Base-by-base conservation (phyloP, 2,888 invertebrate genomes). In the Drosophila cognata region DNA sequence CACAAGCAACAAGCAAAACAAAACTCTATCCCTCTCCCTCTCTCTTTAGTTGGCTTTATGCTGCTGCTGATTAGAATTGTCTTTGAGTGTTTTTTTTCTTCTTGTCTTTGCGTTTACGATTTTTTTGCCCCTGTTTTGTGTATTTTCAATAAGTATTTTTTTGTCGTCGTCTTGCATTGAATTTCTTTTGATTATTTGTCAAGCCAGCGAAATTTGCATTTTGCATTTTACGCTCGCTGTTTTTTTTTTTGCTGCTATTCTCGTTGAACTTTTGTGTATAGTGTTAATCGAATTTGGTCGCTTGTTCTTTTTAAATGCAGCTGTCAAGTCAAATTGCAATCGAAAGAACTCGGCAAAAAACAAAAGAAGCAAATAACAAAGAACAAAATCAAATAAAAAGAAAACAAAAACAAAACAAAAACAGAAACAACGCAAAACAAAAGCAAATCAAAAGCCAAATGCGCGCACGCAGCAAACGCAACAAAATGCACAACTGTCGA, bases 401-500 rank as follows among this genome's bases (percentile, higher is more conserved):
- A 29, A 64, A 56, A 35, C 13, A 41, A 53, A 36, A 62, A 11
- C 7, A 56, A 38, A 55, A 43, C 10, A 31, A 58, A 73, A 70
- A 10, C 35, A 55, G 50, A 36, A 61, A 11, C 7, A 57, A 29
- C 55, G 51, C 11, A 29, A 61, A 72, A 18, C 10, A 52, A 57
- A n/a, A 53, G 41, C 48, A 67, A 78, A 82, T 62, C 67, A 71
- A 77, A 80, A 76, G 78, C 82, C 84, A 88, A 90, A 88, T 88
- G 87, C 76, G 81, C 74, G 71, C 76, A 74, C 86, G 89, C 74
- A 88, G 71, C 58, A 87, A 88, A 87, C 83, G 81, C 86, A 85
- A 89, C 85, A 88, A 88, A 83, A 90, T 89, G 89, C 84, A 78
- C 83, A 59, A 77, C 68, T 74, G 69, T 85, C 88, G 88, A 82